Conservation (phyloP, 2,797 vertebrate species). For the Tinamus major region DNA sequence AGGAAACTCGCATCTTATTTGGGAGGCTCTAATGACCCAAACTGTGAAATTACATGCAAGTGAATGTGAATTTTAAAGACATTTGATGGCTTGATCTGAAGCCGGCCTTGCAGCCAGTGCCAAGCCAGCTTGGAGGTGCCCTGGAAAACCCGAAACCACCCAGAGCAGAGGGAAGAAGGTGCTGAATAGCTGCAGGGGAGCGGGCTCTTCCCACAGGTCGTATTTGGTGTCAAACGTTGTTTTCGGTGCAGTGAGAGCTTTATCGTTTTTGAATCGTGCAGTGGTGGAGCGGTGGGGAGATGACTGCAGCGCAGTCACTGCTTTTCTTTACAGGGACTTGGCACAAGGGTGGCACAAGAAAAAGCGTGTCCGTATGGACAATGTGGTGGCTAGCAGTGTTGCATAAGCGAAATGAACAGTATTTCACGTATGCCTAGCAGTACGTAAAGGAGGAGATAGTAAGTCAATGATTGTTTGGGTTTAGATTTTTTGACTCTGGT, state of each 20-base stretch:
- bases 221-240: neutral
- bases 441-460: neutral
- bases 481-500: neutral
- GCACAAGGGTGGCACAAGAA: neutral
- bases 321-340: neutral
- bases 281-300: neutral
- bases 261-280: neutral
- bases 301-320: neutral
- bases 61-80: neutral
- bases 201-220: neutral
- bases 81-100: neutral
- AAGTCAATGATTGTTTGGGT: neutral
- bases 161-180: accelerated
- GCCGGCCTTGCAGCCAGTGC: neutral
- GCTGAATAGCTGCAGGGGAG: neutral
- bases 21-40: neutral
- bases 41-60: neutral
- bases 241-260: neutral
- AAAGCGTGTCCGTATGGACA: no score
- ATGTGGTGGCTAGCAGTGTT: neutral
- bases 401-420: neutral
- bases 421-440: neutral
- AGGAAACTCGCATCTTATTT: neutral
- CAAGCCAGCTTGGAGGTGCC: neutral
- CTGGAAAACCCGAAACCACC: neutral